Percentiles rank a stretch among this genome's conserved stretches.
phyloP scores from a whole-genome alignment of 2,888 invertebrate genomes.

The Bhutanitis thaidina region DNA sequence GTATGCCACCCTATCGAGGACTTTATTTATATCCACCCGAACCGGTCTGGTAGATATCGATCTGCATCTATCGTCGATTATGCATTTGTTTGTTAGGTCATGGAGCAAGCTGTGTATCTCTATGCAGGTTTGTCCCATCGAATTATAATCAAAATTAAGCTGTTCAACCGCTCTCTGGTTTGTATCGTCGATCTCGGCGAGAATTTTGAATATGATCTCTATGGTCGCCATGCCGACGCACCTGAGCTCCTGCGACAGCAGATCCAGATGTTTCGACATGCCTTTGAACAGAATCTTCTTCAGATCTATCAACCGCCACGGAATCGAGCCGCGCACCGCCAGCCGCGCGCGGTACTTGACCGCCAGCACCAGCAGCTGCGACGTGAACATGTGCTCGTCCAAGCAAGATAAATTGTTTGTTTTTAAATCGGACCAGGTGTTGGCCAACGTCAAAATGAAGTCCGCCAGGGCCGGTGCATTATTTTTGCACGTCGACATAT shows the following conservation, averaged over 20 bases:
- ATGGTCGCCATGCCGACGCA: constrained; percentile 87
- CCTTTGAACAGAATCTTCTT: constrained; percentile 81
- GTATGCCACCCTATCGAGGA: constrained; percentile 50
- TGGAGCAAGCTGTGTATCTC: constrained; percentile 72
- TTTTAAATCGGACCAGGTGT: constrained; percentile 85
- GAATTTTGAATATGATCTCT: constrained; percentile 81
- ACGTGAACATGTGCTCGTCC: constrained; percentile 85
- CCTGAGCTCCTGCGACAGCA: constrained; percentile 79
- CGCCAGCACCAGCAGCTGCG: constrained; percentile 82
- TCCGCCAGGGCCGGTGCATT: constrained; percentile 45
- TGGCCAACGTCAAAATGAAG: constrained; percentile 77
- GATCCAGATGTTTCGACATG: constrained; percentile 84
- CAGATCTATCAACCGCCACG: constrained; percentile 53
- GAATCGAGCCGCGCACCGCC: constrained; percentile 39
- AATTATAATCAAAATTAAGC: constrained; percentile 84
- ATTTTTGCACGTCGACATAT: constrained; percentile 68
- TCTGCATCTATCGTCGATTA: constrained; percentile 46
- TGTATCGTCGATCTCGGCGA: constrained; percentile 60
- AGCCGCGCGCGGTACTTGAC: constrained; percentile 68
- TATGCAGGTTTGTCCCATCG: constrained; percentile 67
- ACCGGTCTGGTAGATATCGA: constrained; percentile 35
- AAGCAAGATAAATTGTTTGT: constrained; percentile 81
- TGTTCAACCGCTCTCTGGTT: constrained; percentile 60
- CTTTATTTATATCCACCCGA: constrained; percentile 40
- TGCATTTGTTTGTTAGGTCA: constrained; percentile 53